Conservation (phyloP, 2,797 vertebrate species). For the Malacoctenus gilli region DNA sequence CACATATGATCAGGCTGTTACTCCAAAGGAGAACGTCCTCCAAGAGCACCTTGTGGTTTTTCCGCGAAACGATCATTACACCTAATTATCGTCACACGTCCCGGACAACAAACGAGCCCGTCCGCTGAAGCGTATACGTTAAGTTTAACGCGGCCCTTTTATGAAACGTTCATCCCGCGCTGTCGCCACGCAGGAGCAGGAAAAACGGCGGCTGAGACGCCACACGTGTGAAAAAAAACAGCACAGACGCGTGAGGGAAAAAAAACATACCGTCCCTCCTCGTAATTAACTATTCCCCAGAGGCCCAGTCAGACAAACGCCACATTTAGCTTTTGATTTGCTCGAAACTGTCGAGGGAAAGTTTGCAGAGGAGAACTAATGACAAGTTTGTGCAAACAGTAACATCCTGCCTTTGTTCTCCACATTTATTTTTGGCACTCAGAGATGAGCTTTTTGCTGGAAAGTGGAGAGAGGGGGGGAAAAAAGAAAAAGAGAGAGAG, state of each 20-base stretch:
- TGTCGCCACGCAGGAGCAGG: constrained; percentile 15
- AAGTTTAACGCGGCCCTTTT: constrained; percentile 17
- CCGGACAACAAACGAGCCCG: constrained; percentile 15
- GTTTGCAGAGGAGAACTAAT: constrained; percentile 70
- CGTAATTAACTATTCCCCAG: constrained; percentile 65
- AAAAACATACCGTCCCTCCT: constrained; percentile 36
- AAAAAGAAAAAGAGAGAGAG: no score
- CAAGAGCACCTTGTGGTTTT: constrained; percentile 20
- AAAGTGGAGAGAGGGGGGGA: constrained; percentile 48
- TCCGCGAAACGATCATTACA: constrained; percentile 32
- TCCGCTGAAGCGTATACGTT: constrained; percentile 14
- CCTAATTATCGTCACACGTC: constrained; percentile 27
- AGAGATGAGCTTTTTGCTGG: constrained; percentile 61
- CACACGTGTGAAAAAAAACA: constrained; percentile 36
- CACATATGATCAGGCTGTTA: constrained; percentile 34
- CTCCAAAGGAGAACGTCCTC: constrained; percentile 15
- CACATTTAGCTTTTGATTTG: constrained; percentile 70
- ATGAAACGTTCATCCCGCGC: constrained; percentile 19
- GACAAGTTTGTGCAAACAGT: constrained; percentile 71
- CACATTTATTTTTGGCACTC: constrained; percentile 70
- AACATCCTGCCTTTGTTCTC: constrained; percentile 74
- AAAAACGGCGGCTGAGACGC: constrained; percentile 28
- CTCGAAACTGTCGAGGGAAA: constrained; percentile 68
- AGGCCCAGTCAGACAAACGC: constrained; percentile 58
- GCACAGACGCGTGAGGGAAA: constrained; percentile 50